phyloP scores from a whole-genome alignment of 2,797 vertebrate genomes.

The Euphonia xanthogaster region DNA sequence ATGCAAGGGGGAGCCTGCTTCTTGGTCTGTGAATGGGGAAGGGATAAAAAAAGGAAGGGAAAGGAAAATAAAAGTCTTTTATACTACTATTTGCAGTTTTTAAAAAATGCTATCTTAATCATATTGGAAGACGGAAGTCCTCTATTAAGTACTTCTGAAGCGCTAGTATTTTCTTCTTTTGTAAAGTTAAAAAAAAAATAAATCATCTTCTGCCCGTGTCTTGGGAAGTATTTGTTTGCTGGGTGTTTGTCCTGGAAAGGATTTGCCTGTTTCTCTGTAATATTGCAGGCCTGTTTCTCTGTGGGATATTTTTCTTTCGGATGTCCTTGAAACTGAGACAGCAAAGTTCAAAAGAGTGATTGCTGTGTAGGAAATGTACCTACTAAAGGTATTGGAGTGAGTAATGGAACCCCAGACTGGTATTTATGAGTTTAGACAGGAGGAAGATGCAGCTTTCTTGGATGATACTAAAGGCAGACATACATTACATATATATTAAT shows the following conservation, averaged over 20 bases:
- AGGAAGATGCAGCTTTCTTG: not conserved
- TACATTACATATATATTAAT: not conserved
- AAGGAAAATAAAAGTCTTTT: not conserved
- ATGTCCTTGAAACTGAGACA: not conserved
- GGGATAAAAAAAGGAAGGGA: rapidly evolving
- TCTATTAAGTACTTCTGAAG: not conserved
- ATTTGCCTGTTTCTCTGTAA: not conserved
- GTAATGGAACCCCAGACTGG: not conserved
- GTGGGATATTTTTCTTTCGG: not conserved
- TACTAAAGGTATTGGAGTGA: not conserved
- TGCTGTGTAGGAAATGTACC: not conserved
- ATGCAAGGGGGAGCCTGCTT: not conserved
- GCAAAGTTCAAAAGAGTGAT: not conserved
- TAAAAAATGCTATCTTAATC: not conserved
- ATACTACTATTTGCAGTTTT: not conserved
- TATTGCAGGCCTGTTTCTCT: not conserved
- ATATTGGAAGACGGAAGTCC: not conserved
- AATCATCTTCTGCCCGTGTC: not conserved
- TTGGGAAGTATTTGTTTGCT: not conserved
- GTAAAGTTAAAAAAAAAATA: not conserved
- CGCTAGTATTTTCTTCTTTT: not conserved
- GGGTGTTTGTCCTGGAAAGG: not conserved
- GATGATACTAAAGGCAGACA: not conserved
- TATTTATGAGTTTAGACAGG: not conserved
- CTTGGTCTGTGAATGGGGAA: not conserved